A percentile compares a stretch with the other conserved stretches of the same genome.
Evolutionary conservation across 23 tunicate genomes (phyloP).

Genomic region (Oikopleura vanhoeffeni): DNA sequence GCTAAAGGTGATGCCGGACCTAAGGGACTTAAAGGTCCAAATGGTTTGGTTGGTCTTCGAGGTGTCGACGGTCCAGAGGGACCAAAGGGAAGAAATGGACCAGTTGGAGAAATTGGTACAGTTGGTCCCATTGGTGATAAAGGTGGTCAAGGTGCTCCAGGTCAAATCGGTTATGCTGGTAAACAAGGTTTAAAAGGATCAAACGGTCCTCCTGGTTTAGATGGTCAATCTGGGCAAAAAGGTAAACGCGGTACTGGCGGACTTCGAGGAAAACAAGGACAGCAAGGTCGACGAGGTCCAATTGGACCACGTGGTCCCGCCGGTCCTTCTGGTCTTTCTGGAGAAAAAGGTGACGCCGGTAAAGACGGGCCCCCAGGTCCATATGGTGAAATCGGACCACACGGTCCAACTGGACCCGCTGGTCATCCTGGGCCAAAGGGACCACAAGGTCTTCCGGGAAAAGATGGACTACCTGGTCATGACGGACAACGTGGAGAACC

Average conservation of each 20-base stretch:
- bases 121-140: conserved; percentile 12
- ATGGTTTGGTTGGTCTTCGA: conserved; percentile 16
- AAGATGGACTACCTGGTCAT: conserved; percentile 6
- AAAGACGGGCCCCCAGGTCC: conserved; percentile 10
- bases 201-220: neutral
- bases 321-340: neutral
- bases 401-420: neutral
- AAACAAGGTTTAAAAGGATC: conserved; percentile 17
- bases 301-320: neutral
- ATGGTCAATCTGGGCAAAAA: neutral
- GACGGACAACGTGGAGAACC: conserved; percentile 2
- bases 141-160: neutral
- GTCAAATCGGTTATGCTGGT: neutral
- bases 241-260: conserved; percentile 10
- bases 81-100: neutral
- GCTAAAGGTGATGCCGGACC: neutral
- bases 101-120: conserved; percentile 16
- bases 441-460: conserved; percentile 8
- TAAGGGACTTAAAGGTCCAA: neutral
- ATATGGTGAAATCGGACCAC: conserved; percentile 1
- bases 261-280: neutral
- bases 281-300: neutral
- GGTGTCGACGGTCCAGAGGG: conserved; percentile 20
- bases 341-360: conserved; percentile 8
- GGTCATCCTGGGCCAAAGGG: conserved; percentile 6